Base-by-base conservation (phyloP, 2,888 invertebrate genomes). In the Drosophila dives region DNA sequence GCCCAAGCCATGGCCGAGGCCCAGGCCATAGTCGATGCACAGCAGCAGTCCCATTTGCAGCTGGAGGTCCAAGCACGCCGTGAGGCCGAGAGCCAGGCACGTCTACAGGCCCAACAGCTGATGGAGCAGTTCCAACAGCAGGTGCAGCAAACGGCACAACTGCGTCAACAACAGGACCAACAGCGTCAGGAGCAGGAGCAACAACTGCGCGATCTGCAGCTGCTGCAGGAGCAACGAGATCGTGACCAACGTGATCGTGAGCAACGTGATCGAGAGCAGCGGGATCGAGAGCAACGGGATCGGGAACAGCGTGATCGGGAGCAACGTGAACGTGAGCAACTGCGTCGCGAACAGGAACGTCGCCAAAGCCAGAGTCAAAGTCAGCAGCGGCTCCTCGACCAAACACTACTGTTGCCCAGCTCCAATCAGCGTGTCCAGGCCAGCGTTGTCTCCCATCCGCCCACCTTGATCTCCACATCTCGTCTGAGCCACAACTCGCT, bases 61-160 rank as follows among this genome's bases (percentile, higher is more conserved):
- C 92, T 93, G 87, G 94, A 94, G 93, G 93, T 93, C 91, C 94
- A 93, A 93, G 94, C 94, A 92, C 94, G 94, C 91, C 93, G 93
- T 91, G 94, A 94, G 92, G 94, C 94, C 92, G 94, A 93, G 81
- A 94, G 94, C 92, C 94, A 94, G 92, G 94, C 92, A 2, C 90
- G 91, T 3, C 87, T 78, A 6, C 92, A 91, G 62, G 91, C 91
- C 3, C 91, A 92, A 60, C 92, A 92, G 42, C 73, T 92, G 51
- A 92, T 92, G 89, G 91, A 92, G 32, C 92, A 92, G 40, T 92
- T 92, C 65, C 92, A 92, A 71, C 91, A 92, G 50, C 92, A 92
- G 72, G 90, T 91, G 58, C 91, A 92, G 50, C 91, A 91, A 56
- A 83, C 90, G 8, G 74, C 88, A 0, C 84, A 90, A 49, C 87